Conservation (phyloP, 2,888 invertebrate genomes). For the Lysandra coridon region DNA sequence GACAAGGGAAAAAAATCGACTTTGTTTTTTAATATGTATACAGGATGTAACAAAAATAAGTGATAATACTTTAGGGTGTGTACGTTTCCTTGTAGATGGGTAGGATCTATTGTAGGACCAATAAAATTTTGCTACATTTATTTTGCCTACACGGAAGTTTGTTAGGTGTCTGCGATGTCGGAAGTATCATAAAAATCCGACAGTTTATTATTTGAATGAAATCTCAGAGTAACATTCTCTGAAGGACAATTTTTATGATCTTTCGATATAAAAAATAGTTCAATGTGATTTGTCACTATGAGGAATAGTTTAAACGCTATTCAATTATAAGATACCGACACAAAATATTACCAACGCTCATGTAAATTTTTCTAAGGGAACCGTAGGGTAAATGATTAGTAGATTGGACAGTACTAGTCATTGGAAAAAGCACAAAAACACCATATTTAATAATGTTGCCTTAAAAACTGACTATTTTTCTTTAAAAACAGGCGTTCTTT, state of each 20-base stretch:
- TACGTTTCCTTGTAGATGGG: neutral
- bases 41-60: neutral
- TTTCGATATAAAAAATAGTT: neutral
- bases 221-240: neutral
- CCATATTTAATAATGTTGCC: no score
- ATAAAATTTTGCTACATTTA: neutral
- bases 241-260: constrained; percentile 13
- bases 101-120: neutral
- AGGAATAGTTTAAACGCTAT: neutral
- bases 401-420: no score
- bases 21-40: no score
- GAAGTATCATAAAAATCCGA: neutral
- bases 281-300: neutral
- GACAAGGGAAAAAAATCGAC: no score
- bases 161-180: constrained; percentile 21
- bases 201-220: neutral
- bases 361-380: no score
- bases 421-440: no score
- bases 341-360: neutral
- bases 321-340: neutral
- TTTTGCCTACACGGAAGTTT: constrained; percentile 9
- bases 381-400: no score
- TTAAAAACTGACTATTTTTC: no score
- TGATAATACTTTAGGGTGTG: no score
- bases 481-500: no score